Conservation (phyloP, 2,888 invertebrate genomes). For the Amiota mariae region DNA sequence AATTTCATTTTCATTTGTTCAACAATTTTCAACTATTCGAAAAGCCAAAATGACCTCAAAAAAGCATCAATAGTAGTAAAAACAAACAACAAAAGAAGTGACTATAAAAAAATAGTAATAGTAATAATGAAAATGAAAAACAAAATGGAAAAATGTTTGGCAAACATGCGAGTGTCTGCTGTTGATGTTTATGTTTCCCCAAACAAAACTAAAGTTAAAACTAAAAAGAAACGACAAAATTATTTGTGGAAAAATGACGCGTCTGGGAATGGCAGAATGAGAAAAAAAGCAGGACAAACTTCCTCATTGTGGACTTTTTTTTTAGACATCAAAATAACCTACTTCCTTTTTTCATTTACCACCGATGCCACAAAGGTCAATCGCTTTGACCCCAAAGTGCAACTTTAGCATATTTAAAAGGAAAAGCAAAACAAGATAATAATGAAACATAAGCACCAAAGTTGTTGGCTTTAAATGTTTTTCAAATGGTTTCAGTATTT, state of each 20-base stretch:
- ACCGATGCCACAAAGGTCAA: slow-evolving; percentile 24
- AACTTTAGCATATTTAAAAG: slow-evolving; percentile 48
- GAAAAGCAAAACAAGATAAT: neutral
- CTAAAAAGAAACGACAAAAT: no score
- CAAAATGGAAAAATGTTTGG: slow-evolving; percentile 26
- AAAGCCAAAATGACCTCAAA: no score
- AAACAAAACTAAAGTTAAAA: slow-evolving; percentile 19
- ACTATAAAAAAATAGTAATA: slow-evolving; percentile 32
- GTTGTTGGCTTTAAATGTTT: no score
- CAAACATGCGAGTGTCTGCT: neutral
- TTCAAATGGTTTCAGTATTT: no score
- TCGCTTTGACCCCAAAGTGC: slow-evolving; percentile 17
- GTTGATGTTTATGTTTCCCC: neutral
- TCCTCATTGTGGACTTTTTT: no score
- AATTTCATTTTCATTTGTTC: no score
- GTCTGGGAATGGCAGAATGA: slow-evolving; percentile 42
- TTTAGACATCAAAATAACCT: no score
- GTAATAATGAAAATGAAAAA: slow-evolving; percentile 25
- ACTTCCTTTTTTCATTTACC: neutral
- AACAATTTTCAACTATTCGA: no score
- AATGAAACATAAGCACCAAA: no score
- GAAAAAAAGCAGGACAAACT: neutral
- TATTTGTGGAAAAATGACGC: slow-evolving; percentile 35
- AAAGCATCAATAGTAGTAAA: no score
- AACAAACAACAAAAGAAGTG: neutral